These are phyloP conservation scores for Ataeniobius toweri DNA, from an alignment of 2,797 vertebrate genomes.

Conservation along the genomic window DNA sequence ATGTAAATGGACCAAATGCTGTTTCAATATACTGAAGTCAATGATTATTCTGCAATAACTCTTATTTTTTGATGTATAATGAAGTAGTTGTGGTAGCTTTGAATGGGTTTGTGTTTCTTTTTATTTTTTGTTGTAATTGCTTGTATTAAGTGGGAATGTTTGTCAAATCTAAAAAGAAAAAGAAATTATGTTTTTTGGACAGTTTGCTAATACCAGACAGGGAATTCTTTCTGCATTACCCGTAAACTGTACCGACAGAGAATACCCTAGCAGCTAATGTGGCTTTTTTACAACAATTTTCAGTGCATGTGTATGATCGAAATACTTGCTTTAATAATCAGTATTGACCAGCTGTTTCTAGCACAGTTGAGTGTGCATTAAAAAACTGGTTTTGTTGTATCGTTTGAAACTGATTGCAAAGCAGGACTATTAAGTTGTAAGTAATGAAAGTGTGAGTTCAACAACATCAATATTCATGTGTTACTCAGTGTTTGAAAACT, in stretches of 20 bases:
- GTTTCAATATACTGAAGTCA: conserved; percentile 59
- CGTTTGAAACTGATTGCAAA: conserved; percentile 37
- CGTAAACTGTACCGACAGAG: conserved; percentile 27
- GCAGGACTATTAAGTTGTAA: conserved; percentile 52
- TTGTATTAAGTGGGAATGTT: conserved; percentile 65
- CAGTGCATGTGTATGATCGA: conserved; percentile 55
- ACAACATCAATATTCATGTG: conserved; percentile 72
- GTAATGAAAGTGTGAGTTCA: conserved; percentile 70
- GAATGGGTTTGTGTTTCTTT: conserved; percentile 60
- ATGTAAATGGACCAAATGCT: conserved; percentile 68
- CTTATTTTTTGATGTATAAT: conserved; percentile 66
- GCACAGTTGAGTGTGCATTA: conserved; percentile 37
- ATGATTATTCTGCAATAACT: conserved; percentile 76
- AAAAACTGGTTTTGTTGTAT: conserved; percentile 44
- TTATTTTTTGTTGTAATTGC: conserved; percentile 53
- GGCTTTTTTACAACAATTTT: conserved; percentile 45
- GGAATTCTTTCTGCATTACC: conserved; percentile 40
- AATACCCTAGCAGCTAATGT: conserved; percentile 47
- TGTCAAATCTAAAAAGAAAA: conserved; percentile 54
- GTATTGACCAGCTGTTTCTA: conserved; percentile 24
- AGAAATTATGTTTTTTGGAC: conserved; percentile 39
- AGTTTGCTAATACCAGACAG: conserved; percentile 43
- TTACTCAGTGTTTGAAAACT: conserved; percentile 73
- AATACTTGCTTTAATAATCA: conserved; percentile 45
- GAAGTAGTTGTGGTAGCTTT: conserved; percentile 61